phyloP scores from a whole-genome alignment of 2,113 vertebrate genomes.

The Tragelaphus strepsiceros region DNA sequence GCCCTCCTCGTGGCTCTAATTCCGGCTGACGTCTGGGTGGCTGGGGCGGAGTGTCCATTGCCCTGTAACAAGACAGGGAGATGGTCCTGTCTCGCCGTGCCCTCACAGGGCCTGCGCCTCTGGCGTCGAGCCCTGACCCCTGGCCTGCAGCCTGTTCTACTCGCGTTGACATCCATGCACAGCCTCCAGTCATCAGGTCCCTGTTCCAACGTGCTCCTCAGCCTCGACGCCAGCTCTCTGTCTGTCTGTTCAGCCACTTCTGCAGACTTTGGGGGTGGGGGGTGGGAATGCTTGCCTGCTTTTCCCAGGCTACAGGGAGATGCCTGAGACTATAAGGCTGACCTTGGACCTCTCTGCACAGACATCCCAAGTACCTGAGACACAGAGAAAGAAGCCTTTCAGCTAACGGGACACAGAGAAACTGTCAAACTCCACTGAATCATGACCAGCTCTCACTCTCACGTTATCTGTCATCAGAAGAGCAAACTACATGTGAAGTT shows the following conservation, averaged over 20 bases:
- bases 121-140: not conserved
- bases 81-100: rapidly evolving
- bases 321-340: not conserved
- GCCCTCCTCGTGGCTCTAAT: not conserved
- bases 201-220: not conserved
- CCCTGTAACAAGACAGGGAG: not conserved
- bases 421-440: not conserved
- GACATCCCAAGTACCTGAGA: not conserved
- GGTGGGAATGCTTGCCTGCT: not conserved
- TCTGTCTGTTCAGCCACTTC: not conserved
- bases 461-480: not conserved
- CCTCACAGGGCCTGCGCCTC: no score
- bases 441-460: not conserved
- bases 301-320: not conserved
- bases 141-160: not conserved
- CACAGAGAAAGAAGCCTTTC: not conserved
- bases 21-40: not conserved
- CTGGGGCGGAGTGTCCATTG: no score
- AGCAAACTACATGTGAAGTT: not conserved
- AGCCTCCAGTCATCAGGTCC: rapidly evolving
- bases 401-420: not conserved
- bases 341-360: not conserved
- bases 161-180: rapidly evolving
- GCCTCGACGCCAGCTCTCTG: rapidly evolving
- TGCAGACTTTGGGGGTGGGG: not conserved